phyloP scores from a whole-genome alignment of 2,888 invertebrate genomes.

The Drosophila austrosaltans region DNA sequence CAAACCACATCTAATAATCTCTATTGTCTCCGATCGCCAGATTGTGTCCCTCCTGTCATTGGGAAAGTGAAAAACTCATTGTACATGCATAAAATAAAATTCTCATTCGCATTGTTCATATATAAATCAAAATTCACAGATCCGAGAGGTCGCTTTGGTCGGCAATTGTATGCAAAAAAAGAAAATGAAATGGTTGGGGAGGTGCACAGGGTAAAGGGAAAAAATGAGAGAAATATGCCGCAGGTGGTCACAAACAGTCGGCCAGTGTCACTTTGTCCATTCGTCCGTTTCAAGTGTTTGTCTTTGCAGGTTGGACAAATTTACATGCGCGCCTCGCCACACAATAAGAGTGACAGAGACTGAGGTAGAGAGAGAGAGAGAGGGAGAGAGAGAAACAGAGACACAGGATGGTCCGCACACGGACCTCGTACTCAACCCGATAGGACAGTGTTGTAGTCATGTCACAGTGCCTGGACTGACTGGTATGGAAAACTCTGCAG shows the following conservation, averaged over 20 bases:
- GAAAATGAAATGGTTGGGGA: slow-evolving; percentile 8
- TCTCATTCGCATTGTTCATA: slow-evolving; percentile 58
- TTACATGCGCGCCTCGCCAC: slow-evolving; percentile 72
- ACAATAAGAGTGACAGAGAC: slow-evolving; percentile 45
- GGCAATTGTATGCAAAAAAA: slow-evolving; percentile 73
- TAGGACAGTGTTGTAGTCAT: not conserved
- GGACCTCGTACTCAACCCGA: not conserved
- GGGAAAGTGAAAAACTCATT: slow-evolving; percentile 17
- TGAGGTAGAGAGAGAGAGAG: not conserved
- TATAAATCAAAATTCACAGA: slow-evolving; percentile 72
- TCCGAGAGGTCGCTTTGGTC: slow-evolving; percentile 26
- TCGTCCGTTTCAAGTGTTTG: slow-evolving; percentile 72
- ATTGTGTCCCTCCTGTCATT: slow-evolving; percentile 6
- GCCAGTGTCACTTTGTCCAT: slow-evolving; percentile 32
- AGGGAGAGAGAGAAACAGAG: slow-evolving; percentile 35
- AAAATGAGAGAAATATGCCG: slow-evolving; percentile 53
- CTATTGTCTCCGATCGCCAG: slow-evolving; percentile 12
- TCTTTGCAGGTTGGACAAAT: slow-evolving; percentile 75
- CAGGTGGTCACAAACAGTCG: slow-evolving; percentile 70
- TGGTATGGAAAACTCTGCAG: slow-evolving; percentile 14
- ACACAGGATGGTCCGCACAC: slow-evolving; percentile 20
- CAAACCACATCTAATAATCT: slow-evolving; percentile 14
- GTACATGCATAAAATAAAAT: slow-evolving; percentile 47
- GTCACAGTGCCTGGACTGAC: not conserved
- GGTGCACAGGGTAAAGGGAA: not conserved